These are phyloP conservation scores for Lamellibrachia luymesi DNA, from an alignment of 1,140 invertebrate genomes.

Conservation along the genomic window DNA sequence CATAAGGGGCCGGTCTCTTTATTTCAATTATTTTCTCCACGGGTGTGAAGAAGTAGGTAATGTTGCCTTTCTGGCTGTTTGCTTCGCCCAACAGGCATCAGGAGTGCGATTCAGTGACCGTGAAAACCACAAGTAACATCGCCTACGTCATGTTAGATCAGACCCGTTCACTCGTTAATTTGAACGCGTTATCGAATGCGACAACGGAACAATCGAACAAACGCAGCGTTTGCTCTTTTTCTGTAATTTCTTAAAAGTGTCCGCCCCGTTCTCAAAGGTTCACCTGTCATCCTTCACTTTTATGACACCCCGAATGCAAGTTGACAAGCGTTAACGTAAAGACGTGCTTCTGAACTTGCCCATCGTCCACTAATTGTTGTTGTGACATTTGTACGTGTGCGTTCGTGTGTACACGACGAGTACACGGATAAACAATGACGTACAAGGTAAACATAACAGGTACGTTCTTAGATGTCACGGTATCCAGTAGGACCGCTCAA, in stretches of 20 bases:
- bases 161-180: not conserved
- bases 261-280: not conserved
- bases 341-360: not conserved
- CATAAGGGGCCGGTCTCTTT: not conserved
- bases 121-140: not conserved
- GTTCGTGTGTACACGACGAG: not conserved
- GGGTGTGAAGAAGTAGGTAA: not conserved
- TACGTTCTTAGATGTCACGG: too few species aligned
- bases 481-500: too few species aligned
- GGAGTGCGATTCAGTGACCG: not conserved
- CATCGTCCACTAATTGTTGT: not conserved
- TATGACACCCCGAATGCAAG: not conserved
- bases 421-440: not conserved
- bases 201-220: not conserved
- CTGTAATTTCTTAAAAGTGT: not conserved
- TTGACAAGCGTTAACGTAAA: not conserved
- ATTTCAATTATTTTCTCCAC: not conserved
- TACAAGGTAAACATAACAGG: not conserved
- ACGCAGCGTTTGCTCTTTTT: not conserved
- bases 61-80: not conserved
- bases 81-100: not conserved
- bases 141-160: not conserved
- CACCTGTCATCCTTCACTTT: not conserved
- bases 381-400: not conserved
- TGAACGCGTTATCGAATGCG: not conserved